Percentiles rank a stretch among this genome's conserved stretches.
phyloP scores from a whole-genome alignment of 2,797 vertebrate species.

The Mareca strepera region DNA sequence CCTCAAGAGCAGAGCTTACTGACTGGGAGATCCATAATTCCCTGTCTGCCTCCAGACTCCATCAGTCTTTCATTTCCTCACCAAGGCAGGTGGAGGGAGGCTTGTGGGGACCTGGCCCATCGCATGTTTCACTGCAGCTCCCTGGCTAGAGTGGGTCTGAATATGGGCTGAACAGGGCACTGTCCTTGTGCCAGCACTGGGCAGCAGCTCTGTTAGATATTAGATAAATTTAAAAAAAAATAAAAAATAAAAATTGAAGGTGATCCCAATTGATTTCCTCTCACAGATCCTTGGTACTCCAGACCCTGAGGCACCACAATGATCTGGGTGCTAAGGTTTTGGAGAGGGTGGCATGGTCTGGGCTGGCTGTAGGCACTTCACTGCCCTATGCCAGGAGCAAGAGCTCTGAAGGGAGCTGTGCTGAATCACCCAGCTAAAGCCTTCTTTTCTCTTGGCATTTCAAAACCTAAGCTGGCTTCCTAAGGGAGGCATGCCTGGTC shows the following conservation, averaged over 20 bases:
- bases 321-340: neutral
- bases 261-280: neutral
- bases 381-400: neutral
- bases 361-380: fast-evolving
- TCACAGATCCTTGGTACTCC: neutral
- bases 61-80: neutral
- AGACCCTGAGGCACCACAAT: neutral
- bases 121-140: fast-evolving
- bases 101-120: fast-evolving
- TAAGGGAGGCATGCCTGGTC: fast-evolving
- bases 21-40: neutral
- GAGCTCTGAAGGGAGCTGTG: neutral
- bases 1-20: neutral
- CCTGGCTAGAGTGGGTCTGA: neutral
- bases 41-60: neutral
- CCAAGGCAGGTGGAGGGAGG: neutral
- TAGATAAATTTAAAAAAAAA: neutral
- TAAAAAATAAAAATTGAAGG: neutral
- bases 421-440: neutral
- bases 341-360: neutral
- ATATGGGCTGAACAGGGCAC: neutral
- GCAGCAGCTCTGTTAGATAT: neutral
- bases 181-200: neutral
- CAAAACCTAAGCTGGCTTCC: neutral
- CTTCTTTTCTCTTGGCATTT: neutral